Conservation (phyloP, 2,888 invertebrate genomes). For the Drosophila subsilvestris region DNA sequence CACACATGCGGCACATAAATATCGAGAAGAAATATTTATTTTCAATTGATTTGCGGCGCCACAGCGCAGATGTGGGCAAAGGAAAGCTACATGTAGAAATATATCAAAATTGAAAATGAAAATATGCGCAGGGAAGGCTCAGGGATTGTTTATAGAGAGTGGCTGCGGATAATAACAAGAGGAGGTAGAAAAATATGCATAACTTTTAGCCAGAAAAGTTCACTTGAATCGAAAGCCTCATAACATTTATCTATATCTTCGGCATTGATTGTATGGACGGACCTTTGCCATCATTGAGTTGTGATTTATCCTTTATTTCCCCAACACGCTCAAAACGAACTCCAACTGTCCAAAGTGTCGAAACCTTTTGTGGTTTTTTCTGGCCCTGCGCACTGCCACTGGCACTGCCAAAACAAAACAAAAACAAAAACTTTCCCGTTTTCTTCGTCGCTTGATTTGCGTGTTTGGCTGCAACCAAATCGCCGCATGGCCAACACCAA, state of each 20-base stretch:
- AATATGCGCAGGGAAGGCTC: no score
- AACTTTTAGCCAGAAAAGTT: no score
- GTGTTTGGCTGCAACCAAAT: conserved; percentile 25
- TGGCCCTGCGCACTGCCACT: neutral
- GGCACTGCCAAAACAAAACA: conserved; percentile 34
- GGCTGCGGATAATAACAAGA: no score
- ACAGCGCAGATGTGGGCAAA: neutral
- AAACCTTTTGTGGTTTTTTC: neutral
- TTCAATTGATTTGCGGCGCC: conserved; percentile 31
- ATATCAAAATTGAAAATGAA: conserved; percentile 19
- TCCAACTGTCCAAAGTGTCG: neutral
- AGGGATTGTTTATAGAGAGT: no score
- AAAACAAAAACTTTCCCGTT: neutral
- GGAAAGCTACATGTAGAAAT: conserved; percentile 1
- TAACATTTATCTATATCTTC: no score
- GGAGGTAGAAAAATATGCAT: no score
- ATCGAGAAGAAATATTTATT: conserved; percentile 32
- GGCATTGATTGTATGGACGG: no score
- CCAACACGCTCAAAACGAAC: no score
- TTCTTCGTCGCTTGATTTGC: conserved; percentile 40
- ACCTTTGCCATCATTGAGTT: neutral
- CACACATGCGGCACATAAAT: conserved; percentile 68
- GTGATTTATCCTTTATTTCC: neutral
- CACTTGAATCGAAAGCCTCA: no score
- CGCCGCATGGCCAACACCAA: conserved; percentile 6